Base-by-base conservation (phyloP, 2,797 vertebrate genomes). In the Poeciliopsis paucimaculata region DNA sequence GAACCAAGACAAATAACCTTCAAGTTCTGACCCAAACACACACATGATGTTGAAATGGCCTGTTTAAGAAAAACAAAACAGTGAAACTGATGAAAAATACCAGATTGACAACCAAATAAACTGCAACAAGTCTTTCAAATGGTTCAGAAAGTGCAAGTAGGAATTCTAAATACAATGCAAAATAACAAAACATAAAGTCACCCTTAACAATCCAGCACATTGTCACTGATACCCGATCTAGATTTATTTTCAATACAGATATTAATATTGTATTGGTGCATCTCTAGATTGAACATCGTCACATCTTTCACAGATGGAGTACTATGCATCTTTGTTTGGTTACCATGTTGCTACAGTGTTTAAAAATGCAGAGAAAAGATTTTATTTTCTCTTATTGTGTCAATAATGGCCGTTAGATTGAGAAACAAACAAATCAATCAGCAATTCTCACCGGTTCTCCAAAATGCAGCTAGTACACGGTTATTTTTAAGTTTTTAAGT, bases 1-100 rank as follows among this genome's bases (percentile, higher is more conserved):
- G 36, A 53, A 55, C 43, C 2, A 55, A 82, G 86, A 82, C 81
- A 62, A 90, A 88, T 73, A 70, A 87, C 86, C 89, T 77, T 0
- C 41, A 64, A 72, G 1, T 28, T 6, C 10, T n/a, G 11, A 28
- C 28, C 41, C 5, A 71, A 71, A 46, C 20, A 15, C 66, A 15
- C 10, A n/a, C 39, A 15, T 16, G 41, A 26, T 45, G 41, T 1
- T 15, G 39, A 41, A 26, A 6, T 39, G 36, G 64, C 64, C 64
- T 23, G 31, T 70, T 45, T 23, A 68, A 41, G 34, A 41, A 41
- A 68, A 23, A 41, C 20, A 46, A 23, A 68, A 11, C 36, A 23
- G 20, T 43, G 23, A 49, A 49, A 49, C 18, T 51, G 0, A 23
- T 51, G 0, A 20, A 46, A 45, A 51, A 23, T 6, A 51, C 20